A percentile compares a stretch with the other conserved stretches of the same genome.
phyloP scores from a whole-genome alignment of 2,113 vertebrate genomes.

The Lasiurus cinereus region DNA sequence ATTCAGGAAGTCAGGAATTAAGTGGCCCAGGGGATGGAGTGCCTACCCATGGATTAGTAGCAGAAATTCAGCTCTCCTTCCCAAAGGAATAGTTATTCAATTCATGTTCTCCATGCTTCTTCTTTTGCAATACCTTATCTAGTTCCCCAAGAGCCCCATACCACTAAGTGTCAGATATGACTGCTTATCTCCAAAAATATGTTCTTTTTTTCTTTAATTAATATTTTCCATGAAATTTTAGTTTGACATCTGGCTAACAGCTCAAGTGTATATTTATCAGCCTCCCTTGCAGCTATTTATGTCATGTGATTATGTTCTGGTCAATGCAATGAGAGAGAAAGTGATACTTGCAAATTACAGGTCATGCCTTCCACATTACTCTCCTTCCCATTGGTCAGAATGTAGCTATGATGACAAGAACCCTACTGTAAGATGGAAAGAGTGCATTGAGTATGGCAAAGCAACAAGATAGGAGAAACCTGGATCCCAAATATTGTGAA shows the following conservation, averaged over 20 bases:
- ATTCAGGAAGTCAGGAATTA: slow-evolving; percentile 9
- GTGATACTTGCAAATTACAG: not conserved
- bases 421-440: not conserved
- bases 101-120: not conserved
- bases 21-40: not conserved
- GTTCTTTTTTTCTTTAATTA: not conserved
- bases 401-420: not conserved
- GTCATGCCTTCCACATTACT: not conserved
- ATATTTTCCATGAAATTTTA: not conserved
- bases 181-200: too few relatives aligned
- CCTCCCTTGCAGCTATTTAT: not conserved
- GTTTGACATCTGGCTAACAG: not conserved
- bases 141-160: not conserved
- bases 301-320: not conserved
- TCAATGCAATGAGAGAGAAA: not conserved
- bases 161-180: not conserved
- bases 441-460: not conserved
- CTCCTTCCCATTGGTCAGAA: not conserved
- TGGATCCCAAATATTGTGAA: not conserved
- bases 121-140: not conserved
- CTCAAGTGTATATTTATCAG: not conserved
- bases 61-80: not conserved
- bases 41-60: not conserved
- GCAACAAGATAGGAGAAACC: not conserved
- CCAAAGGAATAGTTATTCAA: not conserved